phyloP scores from a whole-genome alignment of 1,140 invertebrate genomes.

The Grapholita molesta region DNA sequence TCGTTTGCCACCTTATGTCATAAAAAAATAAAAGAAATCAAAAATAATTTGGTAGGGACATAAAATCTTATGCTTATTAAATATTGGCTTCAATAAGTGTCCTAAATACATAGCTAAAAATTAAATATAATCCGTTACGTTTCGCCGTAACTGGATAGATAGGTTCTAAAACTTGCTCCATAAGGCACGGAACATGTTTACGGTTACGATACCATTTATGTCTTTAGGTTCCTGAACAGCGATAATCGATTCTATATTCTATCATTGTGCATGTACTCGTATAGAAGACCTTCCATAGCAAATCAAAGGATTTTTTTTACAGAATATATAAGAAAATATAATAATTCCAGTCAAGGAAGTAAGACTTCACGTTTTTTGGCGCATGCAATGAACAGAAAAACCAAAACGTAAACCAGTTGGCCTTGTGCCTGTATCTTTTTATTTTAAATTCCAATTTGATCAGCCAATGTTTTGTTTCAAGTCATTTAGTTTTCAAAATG shows the following conservation, averaged over 20 bases:
- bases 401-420: constrained; percentile 27
- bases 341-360: not conserved
- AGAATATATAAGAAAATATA: too few species aligned
- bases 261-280: too few species aligned
- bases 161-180: not conserved
- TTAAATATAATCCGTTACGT: not conserved
- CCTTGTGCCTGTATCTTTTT: constrained; percentile 31
- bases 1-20: too few species aligned
- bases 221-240: not conserved
- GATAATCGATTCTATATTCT: not conserved
- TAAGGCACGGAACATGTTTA: not conserved
- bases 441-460: constrained; percentile 20
- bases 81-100: too few species aligned
- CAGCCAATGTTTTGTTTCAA: constrained; percentile 6
- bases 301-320: too few species aligned
- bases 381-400: not conserved
- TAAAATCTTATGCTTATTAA: too few species aligned
- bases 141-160: not conserved
- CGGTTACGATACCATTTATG: not conserved
- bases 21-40: too few species aligned
- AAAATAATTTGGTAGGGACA: too few species aligned
- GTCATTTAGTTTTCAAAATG: not conserved
- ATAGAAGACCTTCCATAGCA: too few species aligned
- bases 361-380: not conserved
- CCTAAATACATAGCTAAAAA: not conserved